Base-by-base conservation (phyloP, 2,888 invertebrate species). In the Sialis fuliginosa region DNA sequence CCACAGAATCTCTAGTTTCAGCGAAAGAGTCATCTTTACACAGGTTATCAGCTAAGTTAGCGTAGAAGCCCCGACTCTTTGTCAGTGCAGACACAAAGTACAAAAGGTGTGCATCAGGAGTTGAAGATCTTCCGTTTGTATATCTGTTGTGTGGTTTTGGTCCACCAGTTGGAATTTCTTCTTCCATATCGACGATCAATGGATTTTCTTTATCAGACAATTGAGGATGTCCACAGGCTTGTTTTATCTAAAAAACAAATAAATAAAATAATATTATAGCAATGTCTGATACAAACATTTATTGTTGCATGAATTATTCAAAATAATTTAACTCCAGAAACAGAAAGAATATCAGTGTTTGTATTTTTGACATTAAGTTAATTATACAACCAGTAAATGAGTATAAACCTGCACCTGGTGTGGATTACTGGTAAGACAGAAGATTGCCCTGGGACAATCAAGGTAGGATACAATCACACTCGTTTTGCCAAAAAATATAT, bases 61-160 rank as follows among this genome's bases (percentile, higher is more conserved):
- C 76, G 66, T 89, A 93, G 62, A 92, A 85, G 56, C 84, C 83
- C 63, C 82, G 82, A 49, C 83, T 86, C 57, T 74, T 72, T 22
- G 76, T 74, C 45, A 81, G 71, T 9, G 74, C 75, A 6, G 76
- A 74, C 7, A 80, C 67, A 58, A 81, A 80, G 54, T 75, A 74
- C 31, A 74, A 60, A 44, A 81, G 70, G 55, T 76, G 75, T 0
- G 75, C 71, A 54, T 79, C 78, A 6, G 77, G 77, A 1, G 79
- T 73, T 1, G 77, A 74, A 0, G 74, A 68, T 54, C 77, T 69
- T 37, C 76, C 68, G 33, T 54, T 59, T 35, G 50, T 45, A 30
- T 55, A 61, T 59, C 51, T 53, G 49, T 53, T 60, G 54, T 54
- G 60, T 51, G 48, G 54, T 52, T 60, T 55, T 69, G 58, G 30